phyloP scores from a whole-genome alignment of 2,888 invertebrate genomes.

The Agriopis leucophaearia region DNA sequence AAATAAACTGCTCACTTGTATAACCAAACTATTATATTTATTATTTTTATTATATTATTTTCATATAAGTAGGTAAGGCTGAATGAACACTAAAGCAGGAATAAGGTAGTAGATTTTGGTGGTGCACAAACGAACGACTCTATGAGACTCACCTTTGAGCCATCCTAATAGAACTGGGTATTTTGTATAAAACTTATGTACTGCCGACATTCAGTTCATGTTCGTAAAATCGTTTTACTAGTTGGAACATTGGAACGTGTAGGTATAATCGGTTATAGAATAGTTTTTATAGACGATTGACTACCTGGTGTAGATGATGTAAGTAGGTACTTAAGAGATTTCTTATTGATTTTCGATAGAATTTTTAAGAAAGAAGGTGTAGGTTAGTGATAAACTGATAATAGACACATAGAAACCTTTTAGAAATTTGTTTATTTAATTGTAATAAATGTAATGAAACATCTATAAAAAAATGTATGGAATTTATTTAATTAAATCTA shows the following conservation, averaged over 20 bases:
- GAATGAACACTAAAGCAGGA: no score
- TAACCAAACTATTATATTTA: no score
- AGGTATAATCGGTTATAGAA: constrained; percentile 65
- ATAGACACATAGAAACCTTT: constrained; percentile 33
- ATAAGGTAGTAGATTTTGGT: no score
- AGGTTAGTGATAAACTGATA: constrained; percentile 18
- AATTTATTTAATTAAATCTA: no score
- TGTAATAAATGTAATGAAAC: neutral
- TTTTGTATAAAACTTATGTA: constrained; percentile 20
- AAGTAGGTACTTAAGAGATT: constrained; percentile 48
- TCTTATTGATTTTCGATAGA: constrained; percentile 62
- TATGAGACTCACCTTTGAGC: neutral
- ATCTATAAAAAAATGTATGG: neutral
- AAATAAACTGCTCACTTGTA: no score
- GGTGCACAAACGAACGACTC: no score
- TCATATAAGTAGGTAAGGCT: no score
- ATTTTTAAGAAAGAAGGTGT: no score
- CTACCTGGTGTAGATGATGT: constrained; percentile 53
- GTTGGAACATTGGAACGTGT: constrained; percentile 68
- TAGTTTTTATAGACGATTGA: constrained; percentile 73
- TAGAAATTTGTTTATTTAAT: constrained; percentile 17
- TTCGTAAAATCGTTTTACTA: constrained; percentile 67
- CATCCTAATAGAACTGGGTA: neutral
- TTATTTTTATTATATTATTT: no score
- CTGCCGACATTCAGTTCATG: constrained; percentile 6